Evolutionary conservation across 2,797 vertebrate genomes (phyloP).

Genomic region (Clarias fuscus): DNA sequence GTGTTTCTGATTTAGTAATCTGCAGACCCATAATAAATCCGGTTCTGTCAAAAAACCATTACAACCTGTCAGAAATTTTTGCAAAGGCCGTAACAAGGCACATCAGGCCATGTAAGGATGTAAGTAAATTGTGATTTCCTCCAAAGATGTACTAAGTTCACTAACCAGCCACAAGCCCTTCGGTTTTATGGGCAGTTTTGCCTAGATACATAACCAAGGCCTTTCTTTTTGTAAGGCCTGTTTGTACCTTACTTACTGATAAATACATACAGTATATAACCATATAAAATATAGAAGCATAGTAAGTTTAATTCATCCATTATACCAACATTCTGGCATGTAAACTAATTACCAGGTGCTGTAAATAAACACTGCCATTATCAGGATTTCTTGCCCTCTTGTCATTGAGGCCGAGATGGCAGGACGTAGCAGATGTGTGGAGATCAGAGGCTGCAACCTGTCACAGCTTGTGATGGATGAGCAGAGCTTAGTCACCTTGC

Average conservation of each 20-base stretch:
- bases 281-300: not conserved
- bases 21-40: not conserved
- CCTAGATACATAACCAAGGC: not conserved
- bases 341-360: not conserved
- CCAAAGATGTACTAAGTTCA: not conserved
- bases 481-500: constrained; percentile 10
- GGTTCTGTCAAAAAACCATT: not conserved
- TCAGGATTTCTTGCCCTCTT: constrained; percentile 13
- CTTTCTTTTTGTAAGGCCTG: not conserved
- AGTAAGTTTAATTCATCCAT: not conserved
- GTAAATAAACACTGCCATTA: not conserved
- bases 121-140: not conserved
- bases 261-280: not conserved
- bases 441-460: constrained; percentile 36
- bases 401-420: not conserved
- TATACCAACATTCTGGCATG: not conserved
- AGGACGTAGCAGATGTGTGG: constrained; percentile 22
- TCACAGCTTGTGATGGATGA: constrained; percentile 49
- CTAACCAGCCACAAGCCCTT: not conserved
- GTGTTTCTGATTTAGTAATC: not conserved
- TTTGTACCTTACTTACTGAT: not conserved
- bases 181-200: not conserved
- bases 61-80: not conserved
- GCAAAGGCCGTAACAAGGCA: constrained; percentile 8
- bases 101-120: not conserved